Base-by-base conservation (phyloP, 1,140 invertebrate genomes). In the Monomorium pharaonis region DNA sequence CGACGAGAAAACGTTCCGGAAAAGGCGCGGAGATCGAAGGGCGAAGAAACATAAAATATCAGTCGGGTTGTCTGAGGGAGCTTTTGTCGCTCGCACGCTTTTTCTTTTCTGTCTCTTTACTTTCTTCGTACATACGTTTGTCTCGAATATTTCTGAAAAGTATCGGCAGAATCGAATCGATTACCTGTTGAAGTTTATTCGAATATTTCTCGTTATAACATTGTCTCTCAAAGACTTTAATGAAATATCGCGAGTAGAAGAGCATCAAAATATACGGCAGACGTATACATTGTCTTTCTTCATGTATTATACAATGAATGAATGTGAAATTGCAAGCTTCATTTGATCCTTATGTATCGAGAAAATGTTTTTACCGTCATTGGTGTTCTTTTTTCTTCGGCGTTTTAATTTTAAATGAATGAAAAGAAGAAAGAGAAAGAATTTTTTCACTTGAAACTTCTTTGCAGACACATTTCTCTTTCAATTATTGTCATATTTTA, bases 11-110 rank as follows among this genome's bases (percentile, higher is more conserved):
- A 83, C 54, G 78, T 72, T 83, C n/a, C 51, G 37, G 67, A 33
- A 83, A 83, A 83, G 78, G 51, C 70, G 67, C 67, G 70, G 51
- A 27, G 54, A 83, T 83, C 78, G 67, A 83, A 83, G 27, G 51
- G 78, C 67, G 78, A 58, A 60, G 67, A 42, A 83, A 83, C 67
- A 83, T 83, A 83, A 83, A 83, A 74, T 83, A 60, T 83, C 51
- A 67, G 60, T 42, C 51, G 44, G 65, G 37, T 74, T 74, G 78
- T 83, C 78, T 72, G 51, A 58, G 51, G 37, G 27, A 83, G 49
- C 67, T 83, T 83, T 83, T 83, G 78, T 83, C 78, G 51, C n/a
- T 56, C 30, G 63, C 63, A 33, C 33, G 51, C 42, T 72, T 58
- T 44, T 70, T 21, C 24, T 72, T 70, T 33, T 16, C 12, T 5